Conservation (phyloP, 2,797 vertebrate genomes). For the Rhinophrynus dorsalis region DNA sequence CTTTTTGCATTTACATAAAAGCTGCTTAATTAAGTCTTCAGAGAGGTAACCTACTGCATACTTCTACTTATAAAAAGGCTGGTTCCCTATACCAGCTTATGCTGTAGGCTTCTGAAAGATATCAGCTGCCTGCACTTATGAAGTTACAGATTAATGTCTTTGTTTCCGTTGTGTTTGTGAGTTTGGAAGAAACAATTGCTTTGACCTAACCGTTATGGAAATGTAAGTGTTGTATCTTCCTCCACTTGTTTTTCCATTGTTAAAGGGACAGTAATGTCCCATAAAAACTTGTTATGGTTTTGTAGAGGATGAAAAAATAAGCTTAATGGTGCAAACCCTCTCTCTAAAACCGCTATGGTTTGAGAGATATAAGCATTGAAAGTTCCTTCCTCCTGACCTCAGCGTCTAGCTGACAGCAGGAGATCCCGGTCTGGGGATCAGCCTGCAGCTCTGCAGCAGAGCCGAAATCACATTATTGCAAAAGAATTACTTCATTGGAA, state of each 20-base stretch:
- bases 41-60: conserved; percentile 72
- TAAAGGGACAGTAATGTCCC: too few relatives aligned
- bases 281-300: too few relatives aligned
- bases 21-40: conserved; percentile 85
- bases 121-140: conserved; percentile 71
- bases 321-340: too few relatives aligned
- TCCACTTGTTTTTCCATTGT: background rate
- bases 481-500: too few relatives aligned
- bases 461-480: too few relatives aligned
- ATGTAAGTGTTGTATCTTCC: background rate
- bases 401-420: too few relatives aligned
- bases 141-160: conserved; percentile 51
- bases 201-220: conserved; percentile 1
- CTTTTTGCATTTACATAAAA: conserved; percentile 92
- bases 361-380: too few relatives aligned
- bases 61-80: conserved; percentile 70
- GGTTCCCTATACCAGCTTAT: conserved; percentile 64
- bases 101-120: conserved; percentile 63
- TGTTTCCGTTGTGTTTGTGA: conserved; percentile 19
- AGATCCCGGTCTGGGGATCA: too few relatives aligned
- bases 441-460: too few relatives aligned
- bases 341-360: too few relatives aligned
- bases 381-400: too few relatives aligned
- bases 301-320: too few relatives aligned
- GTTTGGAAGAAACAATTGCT: conserved; percentile 48